Conservation (phyloP, 2,888 invertebrate species). For the Oxycera nigricornis region DNA sequence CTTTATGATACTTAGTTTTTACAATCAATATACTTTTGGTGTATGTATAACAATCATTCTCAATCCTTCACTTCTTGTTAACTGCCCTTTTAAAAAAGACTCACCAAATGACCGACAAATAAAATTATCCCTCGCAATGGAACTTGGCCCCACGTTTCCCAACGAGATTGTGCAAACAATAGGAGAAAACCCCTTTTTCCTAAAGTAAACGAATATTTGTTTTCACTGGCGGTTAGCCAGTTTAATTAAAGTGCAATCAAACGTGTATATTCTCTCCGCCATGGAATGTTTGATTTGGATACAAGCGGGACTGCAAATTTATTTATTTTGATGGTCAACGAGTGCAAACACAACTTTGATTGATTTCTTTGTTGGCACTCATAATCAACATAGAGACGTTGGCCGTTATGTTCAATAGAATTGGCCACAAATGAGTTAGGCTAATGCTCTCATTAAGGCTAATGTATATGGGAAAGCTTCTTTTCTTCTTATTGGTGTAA, state of each 20-base stretch:
- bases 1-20: no score
- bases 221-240: constrained; percentile 39
- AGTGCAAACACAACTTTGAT: constrained; percentile 32
- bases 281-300: constrained; percentile 36
- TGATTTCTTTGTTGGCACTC: constrained; percentile 34
- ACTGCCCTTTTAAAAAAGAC: no score
- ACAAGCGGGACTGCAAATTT: constrained; percentile 37
- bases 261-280: constrained; percentile 13
- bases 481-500: no score
- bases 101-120: constrained; percentile 21
- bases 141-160: neutral
- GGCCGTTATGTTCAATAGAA: no score
- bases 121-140: constrained; percentile 12
- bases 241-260: constrained; percentile 40
- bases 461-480: no score
- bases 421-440: no score
- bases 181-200: constrained; percentile 31
- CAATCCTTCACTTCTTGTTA: no score
- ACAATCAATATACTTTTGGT: no score
- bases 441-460: no score
- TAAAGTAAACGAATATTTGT: constrained; percentile 12
- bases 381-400: neutral
- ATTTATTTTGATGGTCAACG: constrained; percentile 39
- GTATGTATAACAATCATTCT: no score
- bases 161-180: constrained; percentile 19